Percentiles rank a stretch among this genome's conserved stretches.
Evolutionary conservation across 2,113 vertebrate genomes (phyloP).

Genomic region (Tursiops truncatus): DNA sequence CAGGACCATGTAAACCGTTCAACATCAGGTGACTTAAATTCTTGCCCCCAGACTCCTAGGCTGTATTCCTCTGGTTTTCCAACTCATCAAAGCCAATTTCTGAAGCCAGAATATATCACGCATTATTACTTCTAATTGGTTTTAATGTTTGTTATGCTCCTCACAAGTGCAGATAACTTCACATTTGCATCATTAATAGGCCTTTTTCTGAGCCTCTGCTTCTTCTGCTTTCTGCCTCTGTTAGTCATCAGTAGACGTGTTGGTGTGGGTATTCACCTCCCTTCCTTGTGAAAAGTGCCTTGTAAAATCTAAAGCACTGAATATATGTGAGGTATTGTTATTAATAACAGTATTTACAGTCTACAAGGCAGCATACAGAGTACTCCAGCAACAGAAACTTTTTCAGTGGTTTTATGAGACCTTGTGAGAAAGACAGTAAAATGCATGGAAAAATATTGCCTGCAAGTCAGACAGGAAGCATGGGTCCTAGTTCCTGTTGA

Average conservation of each 20-base stretch:
- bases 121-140: constrained; percentile 51
- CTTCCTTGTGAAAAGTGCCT: constrained; percentile 44
- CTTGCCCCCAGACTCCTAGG: neutral
- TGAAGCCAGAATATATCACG: neutral
- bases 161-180: constrained; percentile 65
- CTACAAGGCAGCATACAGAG: neutral
- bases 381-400: neutral
- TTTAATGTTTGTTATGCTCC: constrained; percentile 66
- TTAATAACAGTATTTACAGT: constrained; percentile 35
- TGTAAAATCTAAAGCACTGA: constrained; percentile 51
- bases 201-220: constrained; percentile 46
- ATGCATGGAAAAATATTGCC: neutral
- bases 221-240: constrained; percentile 17
- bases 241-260: constrained; percentile 59
- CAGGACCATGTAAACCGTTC: neutral
- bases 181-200: constrained; percentile 59
- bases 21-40: constrained; percentile 23
- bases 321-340: constrained; percentile 38
- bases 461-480: neutral
- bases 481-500: neutral
- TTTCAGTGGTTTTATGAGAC: constrained; percentile 31
- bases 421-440: constrained; percentile 4
- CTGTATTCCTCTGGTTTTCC: neutral
- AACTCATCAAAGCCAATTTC: constrained; percentile 20
- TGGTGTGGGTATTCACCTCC: neutral